Evolutionary conservation across 2,888 invertebrate species (phyloP), one percentile per base, ranked within the genome.

Genomic region (Microctonus brassicae): DNA sequence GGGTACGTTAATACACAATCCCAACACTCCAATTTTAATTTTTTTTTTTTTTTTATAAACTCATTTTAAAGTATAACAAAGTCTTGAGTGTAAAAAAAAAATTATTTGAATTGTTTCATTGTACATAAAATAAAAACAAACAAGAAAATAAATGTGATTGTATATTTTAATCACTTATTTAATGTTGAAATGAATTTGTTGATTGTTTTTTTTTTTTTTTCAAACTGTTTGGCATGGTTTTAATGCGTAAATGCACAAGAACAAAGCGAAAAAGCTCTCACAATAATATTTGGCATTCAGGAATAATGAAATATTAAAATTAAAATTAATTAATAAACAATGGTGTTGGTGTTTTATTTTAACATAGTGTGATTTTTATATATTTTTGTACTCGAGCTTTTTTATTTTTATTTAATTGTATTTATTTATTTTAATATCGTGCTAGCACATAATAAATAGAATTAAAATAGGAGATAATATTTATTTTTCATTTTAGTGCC

Each of bases 1-100:
- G 93, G 93, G 93, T 93, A 93, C 90, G 92, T 92, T 90, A 78
- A 80, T 75, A 75, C 76, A 80, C 77, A 79, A 78, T 78, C 79
- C 78, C 80, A 76, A 82, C 79, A 81, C 76, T 66, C 66, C 66
- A 66, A 17, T 34, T 57, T 66, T 66, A 66, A 22, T 62, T 34
- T 22, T 62, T 34, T 42, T 64, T 47, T 17, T n/a, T n/a, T n/a
- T n/a, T n/a, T n/a, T n/a, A n/a, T n/a, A 39, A 47, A 17, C 47
- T 17, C 6, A 47, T 47, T 47, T 20, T 17, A 47, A 47, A 7
- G 47, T n/a, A 47, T 47, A 47, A 47, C 47, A 47, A 47, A 47
- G 17, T 47, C 47, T 47, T 47, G 47, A n/a, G 17, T 9, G 17
- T 6, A 47, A 17, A 47, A 64, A 64, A 24, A 64, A n/a, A n/a